Percentiles rank a stretch among this genome's conserved stretches.
Evolutionary conservation across 2,888 invertebrate genomes (phyloP).

Genomic region (Pasiphila rectangulata): DNA sequence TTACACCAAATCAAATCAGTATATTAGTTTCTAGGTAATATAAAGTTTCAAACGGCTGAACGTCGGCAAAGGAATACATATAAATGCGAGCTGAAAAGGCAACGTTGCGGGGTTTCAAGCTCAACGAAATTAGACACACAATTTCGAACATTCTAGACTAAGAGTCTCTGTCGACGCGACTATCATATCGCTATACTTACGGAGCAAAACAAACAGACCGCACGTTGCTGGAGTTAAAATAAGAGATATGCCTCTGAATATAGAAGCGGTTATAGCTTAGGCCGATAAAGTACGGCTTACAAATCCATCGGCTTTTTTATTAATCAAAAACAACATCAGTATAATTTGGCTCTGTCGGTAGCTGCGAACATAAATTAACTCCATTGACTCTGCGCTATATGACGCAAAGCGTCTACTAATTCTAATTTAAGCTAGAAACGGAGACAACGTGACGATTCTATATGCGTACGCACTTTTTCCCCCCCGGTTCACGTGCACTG

Average conservation of each 20-base stretch:
- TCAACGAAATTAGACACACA: conserved; percentile 26
- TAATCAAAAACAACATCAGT: conserved; percentile 36
- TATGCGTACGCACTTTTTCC: conserved; percentile 25
- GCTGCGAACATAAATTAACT: conserved; percentile 17
- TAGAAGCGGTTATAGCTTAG: conserved; percentile 19
- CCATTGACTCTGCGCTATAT: conserved; percentile 9
- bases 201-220: background rate
- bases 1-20: too few species aligned
- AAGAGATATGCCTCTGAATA: conserved; percentile 1
- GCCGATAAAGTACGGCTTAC: conserved; percentile 4
- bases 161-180: conserved; percentile 26
- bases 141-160: conserved; percentile 26
- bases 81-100: conserved; percentile 11
- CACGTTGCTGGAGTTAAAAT: conserved; percentile 9
- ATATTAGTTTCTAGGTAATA: too few species aligned
- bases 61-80: conserved; percentile 13
- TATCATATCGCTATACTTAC: conserved; percentile 8
- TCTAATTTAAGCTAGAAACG: conserved; percentile 23
- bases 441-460: conserved; percentile 26
- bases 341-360: conserved; percentile 29
- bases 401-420: conserved; percentile 11
- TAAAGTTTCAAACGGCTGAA: background rate
- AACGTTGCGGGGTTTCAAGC: conserved; percentile 23
- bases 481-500: conserved; percentile 20
- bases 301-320: conserved; percentile 29